Evolutionary conservation across 2,888 invertebrate species (phyloP), one percentile per base, ranked within the genome.

Genomic region (Xestia rhomboidea): DNA sequence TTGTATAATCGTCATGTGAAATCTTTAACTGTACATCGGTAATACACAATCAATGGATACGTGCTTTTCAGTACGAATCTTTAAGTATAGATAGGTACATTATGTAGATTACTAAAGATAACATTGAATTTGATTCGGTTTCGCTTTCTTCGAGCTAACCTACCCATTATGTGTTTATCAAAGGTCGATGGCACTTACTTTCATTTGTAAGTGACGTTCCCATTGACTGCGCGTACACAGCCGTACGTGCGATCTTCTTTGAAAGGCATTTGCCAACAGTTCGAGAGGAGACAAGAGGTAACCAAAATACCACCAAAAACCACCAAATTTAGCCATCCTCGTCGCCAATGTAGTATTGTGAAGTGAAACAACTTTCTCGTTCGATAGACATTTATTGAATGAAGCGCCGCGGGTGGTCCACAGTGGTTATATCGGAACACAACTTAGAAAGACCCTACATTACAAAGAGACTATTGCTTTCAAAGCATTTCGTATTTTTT

Each of bases 181-280:
- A 80, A 88, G 90, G 88, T 89, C 87, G 66, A 85, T 89, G 89
- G 80, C 90, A 81, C 79, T 79, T 78, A 86, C 91, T 91, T 92
- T 90, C 92, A 82, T 91, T 91, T 83, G 69, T 68, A 68, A 81
- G 69, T 67, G 74, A 83, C 60, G 85, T 79, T 85, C 54, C 46
- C 73, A 77, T 81, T 69, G 72, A 79, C 68, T 68, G 63, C n/a
- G 63, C 24, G 66, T 68, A 49, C 30, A 34, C 60, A 21, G n/a
- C 7, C 30, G 46, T 41, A 73, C 54, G 54, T 71, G 63, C 49
- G 27, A 44, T 74, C 63, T 38, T 64, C 63, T 69, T 74, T 72
- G 27, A 51, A 62, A 34, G 1, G 15, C 11, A 38, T 49, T 62
- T 38, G 27, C 44, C 24, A 41, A 34, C 4, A 62, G 60, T 41